A percentile compares a stretch with the other conserved stretches of the same genome.
Conservation (phyloP, 2,113 vertebrate genomes). For the Mustelus asterias region DNA sequence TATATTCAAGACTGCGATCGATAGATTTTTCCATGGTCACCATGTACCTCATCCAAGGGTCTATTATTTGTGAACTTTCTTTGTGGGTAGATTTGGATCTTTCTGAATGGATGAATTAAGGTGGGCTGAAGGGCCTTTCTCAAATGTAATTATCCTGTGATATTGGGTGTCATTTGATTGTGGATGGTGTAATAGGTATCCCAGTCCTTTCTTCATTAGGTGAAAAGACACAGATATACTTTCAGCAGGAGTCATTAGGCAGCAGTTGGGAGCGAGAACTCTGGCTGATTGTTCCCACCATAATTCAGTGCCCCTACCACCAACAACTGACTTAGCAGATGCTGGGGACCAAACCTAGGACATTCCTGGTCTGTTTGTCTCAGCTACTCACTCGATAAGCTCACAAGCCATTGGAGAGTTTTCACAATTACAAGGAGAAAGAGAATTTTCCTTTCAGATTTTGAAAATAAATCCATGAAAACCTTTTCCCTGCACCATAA, state of each 20-base stretch:
- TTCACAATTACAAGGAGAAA: background rate
- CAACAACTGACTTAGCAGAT: background rate
- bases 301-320: background rate
- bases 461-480: background rate
- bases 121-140: background rate
- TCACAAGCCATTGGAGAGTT: background rate
- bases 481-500: background rate
- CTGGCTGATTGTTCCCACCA: background rate
- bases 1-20: background rate
- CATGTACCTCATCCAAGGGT: background rate
- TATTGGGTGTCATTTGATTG: background rate
- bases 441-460: background rate
- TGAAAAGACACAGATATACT: background rate
- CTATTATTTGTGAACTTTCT: background rate
- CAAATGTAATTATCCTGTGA: background rate
- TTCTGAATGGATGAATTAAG: background rate
- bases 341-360: background rate
- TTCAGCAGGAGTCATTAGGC: background rate
- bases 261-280: background rate
- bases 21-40: background rate
- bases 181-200: background rate
- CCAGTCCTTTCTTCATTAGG: background rate
- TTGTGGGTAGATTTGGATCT: background rate
- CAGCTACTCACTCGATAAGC: background rate
- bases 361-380: background rate